Base-by-base conservation (phyloP, 2,113 vertebrate species). In the Siphamia tubifer region DNA sequence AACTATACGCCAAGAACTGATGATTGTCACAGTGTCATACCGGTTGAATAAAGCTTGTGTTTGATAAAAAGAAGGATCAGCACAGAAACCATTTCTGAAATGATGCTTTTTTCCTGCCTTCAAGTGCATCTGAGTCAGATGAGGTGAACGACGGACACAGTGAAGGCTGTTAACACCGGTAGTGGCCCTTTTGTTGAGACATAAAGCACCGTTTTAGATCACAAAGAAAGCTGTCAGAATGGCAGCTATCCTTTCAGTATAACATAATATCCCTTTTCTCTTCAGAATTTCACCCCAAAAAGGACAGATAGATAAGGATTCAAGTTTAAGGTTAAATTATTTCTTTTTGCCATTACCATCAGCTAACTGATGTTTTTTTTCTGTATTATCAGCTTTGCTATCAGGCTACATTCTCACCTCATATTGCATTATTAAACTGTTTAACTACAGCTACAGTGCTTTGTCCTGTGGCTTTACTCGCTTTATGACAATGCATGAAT, bases 201-300 rank as follows among this genome's bases (percentile, higher is more conserved):
- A 40, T 40, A 42, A 75, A 68, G 36, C 8, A 49, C 32, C 24
- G 27, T 51, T 75, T 54, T 32, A 61, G 19, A 65, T 40, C 35
- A 70, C 49, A 60, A 47, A 55, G 51, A 25, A 3, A 34, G 28
- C 44, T 43, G 70, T 54, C 58, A 36, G 48, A 54, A 25, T 40
- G n/a, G 45, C 35, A 38, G 54, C 39, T 73, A 39, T 63, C 39
- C 49, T 63, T 66, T 55, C 13, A 8, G 31, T 27, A 68, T 36
- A 23, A 30, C 9, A 32, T 32, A 36, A 32, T 49, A 31, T 61
- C 8, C 5, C 3, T 35, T 70, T 68, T 42, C 44, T 61, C 27
- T 10, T 38, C 34, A 2, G 15, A 62, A 15, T 21, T 38, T 43
- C 19, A 24, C 13, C 35, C 12, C 13, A 43, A 27, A 39, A 44